These are phyloP conservation scores for Cephus rjabovi DNA, from an alignment of 2,888 invertebrate species.

Conservation along the genomic window DNA sequence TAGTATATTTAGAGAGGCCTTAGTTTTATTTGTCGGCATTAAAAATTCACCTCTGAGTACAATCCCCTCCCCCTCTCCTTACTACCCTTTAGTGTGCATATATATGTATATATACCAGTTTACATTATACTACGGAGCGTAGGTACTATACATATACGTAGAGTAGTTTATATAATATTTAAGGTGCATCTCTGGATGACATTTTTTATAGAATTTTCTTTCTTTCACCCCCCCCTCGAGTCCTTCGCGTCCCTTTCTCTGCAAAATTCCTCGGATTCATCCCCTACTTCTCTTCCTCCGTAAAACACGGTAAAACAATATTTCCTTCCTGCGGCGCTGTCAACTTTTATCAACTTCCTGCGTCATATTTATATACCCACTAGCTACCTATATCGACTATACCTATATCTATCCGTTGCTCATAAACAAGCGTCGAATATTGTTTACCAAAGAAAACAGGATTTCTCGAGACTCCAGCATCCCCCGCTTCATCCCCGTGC, in stretches of 20 bases:
- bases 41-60: slow-evolving; percentile 20
- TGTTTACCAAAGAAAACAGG: slow-evolving; percentile 30
- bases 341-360: neutral
- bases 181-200: too few species aligned
- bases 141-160: too few species aligned
- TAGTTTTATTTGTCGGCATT: slow-evolving; percentile 46
- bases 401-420: slow-evolving; percentile 12
- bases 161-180: too few species aligned
- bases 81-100: neutral
- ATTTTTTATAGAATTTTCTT: too few species aligned
- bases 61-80: neutral
- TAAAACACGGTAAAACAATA: slow-evolving; percentile 31
- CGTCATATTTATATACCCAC: neutral
- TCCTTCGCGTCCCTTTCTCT: too few species aligned
- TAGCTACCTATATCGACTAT: neutral
- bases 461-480: slow-evolving; percentile 21
- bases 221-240: too few species aligned
- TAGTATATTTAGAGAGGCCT: slow-evolving; percentile 49
- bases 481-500: neutral
- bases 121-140: too few species aligned
- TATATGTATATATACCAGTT: too few species aligned
- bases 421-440: slow-evolving; percentile 30
- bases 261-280: neutral
- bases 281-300: slow-evolving; percentile 19
- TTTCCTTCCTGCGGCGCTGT: slow-evolving; percentile 22